phyloP scores from a whole-genome alignment of 2,888 invertebrate species.

The Dicranocentrus wangi region DNA sequence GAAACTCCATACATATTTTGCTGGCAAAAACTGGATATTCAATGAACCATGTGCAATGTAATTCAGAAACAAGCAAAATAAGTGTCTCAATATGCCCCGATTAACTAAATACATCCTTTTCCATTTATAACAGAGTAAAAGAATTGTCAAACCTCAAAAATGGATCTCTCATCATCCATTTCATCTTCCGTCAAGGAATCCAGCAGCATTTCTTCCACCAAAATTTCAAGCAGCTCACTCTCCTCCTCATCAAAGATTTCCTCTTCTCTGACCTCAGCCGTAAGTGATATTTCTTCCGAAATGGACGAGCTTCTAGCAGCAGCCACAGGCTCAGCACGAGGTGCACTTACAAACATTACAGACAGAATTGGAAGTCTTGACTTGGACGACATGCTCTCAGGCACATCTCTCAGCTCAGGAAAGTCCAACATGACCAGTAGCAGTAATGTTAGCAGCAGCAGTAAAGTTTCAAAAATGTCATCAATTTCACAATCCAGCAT shows the following conservation, averaged over 20 bases:
- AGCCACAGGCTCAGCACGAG: slow-evolving; percentile 27
- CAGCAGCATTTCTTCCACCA: slow-evolving; percentile 48
- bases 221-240: slow-evolving; percentile 56
- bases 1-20: no score
- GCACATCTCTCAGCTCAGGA: slow-evolving; percentile 27
- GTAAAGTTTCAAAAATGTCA: slow-evolving; percentile 56
- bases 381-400: slow-evolving; percentile 50
- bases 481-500: slow-evolving; percentile 50
- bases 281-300: slow-evolving; percentile 40
- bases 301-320: slow-evolving; percentile 57
- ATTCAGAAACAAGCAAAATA: no score
- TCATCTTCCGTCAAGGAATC: slow-evolving; percentile 44
- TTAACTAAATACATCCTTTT: no score
- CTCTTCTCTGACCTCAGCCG: slow-evolving; percentile 24
- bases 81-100: background rate
- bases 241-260: slow-evolving; percentile 56
- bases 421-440: background rate
- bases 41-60: no score
- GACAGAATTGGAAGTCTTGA: slow-evolving; percentile 29
- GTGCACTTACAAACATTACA: slow-evolving; percentile 23
- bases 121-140: no score
- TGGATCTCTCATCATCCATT: slow-evolving; percentile 37
- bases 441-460: slow-evolving; percentile 50
- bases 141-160: slow-evolving; percentile 4
- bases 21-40: no score